A percentile compares a stretch with the other conserved stretches of the same genome.
These are phyloP conservation scores for Diachasma alloeum DNA, from an alignment of 1,140 invertebrate genomes.

Conservation along the genomic window DNA sequence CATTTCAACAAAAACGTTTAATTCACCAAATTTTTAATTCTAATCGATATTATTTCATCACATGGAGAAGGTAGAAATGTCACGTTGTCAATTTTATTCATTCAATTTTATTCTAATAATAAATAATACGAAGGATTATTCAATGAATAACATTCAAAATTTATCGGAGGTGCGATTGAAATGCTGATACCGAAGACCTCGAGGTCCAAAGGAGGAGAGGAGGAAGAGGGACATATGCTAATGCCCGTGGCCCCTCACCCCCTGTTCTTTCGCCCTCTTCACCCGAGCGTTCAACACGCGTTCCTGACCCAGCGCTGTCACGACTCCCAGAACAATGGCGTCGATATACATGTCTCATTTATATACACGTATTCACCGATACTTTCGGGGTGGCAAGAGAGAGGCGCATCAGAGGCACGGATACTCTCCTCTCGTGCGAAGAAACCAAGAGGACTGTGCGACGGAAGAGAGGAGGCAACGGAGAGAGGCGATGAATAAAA, in stretches of 20 bases:
- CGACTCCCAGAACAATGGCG: slow-evolving; percentile 56
- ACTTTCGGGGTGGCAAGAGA: slow-evolving; percentile 19
- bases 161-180: slow-evolving; percentile 36
- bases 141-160: not conserved
- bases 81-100: no score
- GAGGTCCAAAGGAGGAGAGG: not conserved
- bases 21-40: no score
- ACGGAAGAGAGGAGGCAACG: not conserved
- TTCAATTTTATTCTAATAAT: not conserved
- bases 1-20: no score
- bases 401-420: not conserved
- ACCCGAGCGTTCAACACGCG: slow-evolving; percentile 44
- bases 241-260: slow-evolving; percentile 38
- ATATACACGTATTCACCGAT: slow-evolving; percentile 54
- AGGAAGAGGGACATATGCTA: slow-evolving; percentile 46
- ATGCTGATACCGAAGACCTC: slow-evolving; percentile 43
- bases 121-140: not conserved
- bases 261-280: slow-evolving; percentile 29
- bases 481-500: no score
- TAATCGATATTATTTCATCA: no score
- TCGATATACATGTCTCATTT: slow-evolving; percentile 60
- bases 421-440: not conserved
- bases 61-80: no score
- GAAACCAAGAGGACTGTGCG: slow-evolving; percentile 5
- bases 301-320: slow-evolving; percentile 56